Evolutionary conservation across 2,113 vertebrate genomes (phyloP).

Genomic region (Dipodomys stephensi): DNA sequence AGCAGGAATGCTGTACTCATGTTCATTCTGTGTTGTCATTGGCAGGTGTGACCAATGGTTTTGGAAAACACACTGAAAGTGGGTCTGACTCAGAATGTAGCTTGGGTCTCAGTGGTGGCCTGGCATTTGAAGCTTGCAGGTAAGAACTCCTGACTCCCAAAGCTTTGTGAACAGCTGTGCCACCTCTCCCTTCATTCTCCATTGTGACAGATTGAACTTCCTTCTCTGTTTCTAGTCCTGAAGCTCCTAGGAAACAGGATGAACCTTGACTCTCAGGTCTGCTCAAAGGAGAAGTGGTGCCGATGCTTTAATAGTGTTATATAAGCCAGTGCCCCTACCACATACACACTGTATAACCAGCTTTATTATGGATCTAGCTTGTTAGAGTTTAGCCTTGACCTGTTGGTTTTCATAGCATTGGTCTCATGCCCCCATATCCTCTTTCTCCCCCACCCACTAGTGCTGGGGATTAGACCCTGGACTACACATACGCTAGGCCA

Average conservation of each 20-base stretch:
- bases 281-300: not conserved
- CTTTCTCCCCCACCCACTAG: not conserved
- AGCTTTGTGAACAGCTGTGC: not conserved
- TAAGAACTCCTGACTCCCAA: conserved; percentile 78
- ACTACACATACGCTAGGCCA: not conserved
- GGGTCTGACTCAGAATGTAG: conserved; percentile 92
- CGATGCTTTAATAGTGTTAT: not conserved
- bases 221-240: not conserved
- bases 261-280: conserved; percentile 33
- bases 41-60: conserved; percentile 94
- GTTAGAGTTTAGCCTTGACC: not conserved
- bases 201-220: not conserved
- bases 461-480: not conserved
- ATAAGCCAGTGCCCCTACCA: not conserved
- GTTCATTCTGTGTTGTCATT: conserved; percentile 73
- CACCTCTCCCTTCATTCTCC: not conserved
- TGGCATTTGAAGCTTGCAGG: conserved; percentile 91
- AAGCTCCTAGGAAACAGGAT: not conserved
- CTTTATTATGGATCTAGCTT: not conserved
- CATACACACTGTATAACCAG: no score
- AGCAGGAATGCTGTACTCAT: not conserved
- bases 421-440: not conserved
- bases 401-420: not conserved
- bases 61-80: conserved; percentile 88
- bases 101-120: conserved; percentile 84